Evolutionary conservation across 2,888 invertebrate species (phyloP), one percentile per base, ranked within the genome.

Genomic region (Zygogramma bicolorata): DNA sequence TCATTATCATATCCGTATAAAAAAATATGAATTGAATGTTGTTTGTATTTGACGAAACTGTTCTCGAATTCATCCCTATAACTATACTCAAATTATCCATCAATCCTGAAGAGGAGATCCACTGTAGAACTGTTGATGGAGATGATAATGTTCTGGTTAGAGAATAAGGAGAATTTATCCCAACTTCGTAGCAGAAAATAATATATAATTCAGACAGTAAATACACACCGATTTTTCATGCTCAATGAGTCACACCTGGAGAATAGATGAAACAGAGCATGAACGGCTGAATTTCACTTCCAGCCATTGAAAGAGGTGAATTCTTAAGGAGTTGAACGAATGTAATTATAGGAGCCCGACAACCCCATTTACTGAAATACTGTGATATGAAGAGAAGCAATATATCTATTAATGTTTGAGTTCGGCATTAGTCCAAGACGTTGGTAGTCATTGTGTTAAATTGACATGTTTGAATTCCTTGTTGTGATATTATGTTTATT

Each of bases 211-310:
- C 25, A 22, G 61, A 61, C 22, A 13, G 40, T 20, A 18, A 63
- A 63, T 46, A 63, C 46, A 13, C 29, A 63, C 5, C 15, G 2
- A 20, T 29, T 46, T 63, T 63, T 63, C 63, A 63, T 63, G 63
- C 46, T 29, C 46, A 63, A 29, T 31, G 63, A 63, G 27, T 63
- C n/a, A 31, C 29, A 20, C 29, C 25, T 27, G 13, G 20, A 46
- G 53, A 53, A 27, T 15, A 13, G 22, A 63, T 46, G 63, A 63
- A 63, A 18, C 46, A 63, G 63, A 63, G 63, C 63, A 63, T 18
- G 63, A 46, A 63, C 10, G 27, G 61, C 20, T 34, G n/a, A 61
- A 46, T 63, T 63, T 63, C 63, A 63, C 63, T 63, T 63, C 63
- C 18, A 31, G 27, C 29, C 18, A 63, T 31, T 46, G 29, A 29